Conservation (phyloP, 1,140 invertebrate genomes). For the Drosophila murphyi region DNA sequence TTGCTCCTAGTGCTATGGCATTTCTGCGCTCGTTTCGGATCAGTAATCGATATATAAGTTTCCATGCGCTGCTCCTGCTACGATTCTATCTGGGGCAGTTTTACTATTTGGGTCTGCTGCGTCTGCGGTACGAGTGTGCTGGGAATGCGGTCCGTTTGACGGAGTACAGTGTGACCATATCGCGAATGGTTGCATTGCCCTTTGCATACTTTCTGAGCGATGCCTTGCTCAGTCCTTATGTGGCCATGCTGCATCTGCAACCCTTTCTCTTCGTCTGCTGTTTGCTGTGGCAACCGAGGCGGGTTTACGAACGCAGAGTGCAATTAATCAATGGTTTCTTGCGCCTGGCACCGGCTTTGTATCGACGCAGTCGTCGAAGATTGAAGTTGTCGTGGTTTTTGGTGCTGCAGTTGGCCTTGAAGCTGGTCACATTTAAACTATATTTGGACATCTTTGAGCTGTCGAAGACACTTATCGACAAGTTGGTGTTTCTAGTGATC, state of each 20-base stretch:
- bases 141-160: conserved; percentile 45
- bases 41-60: conserved; percentile 52
- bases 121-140: conserved; percentile 34
- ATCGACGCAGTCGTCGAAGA: conserved; percentile 30
- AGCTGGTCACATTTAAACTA: conserved; percentile 44
- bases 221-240: conserved; percentile 33
- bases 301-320: conserved; percentile 16
- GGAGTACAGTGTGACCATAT: conserved; percentile 42
- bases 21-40: conserved; percentile 39
- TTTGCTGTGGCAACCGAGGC: conserved; percentile 43
- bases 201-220: conserved; percentile 40
- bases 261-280: conserved; percentile 51
- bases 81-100: conserved; percentile 58
- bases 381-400: conserved; percentile 48
- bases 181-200: conserved; percentile 43
- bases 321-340: conserved; percentile 45
- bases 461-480: not conserved
- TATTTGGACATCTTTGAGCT: conserved; percentile 5
- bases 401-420: conserved; percentile 35
- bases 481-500: not conserved
- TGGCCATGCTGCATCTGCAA: conserved; percentile 44
- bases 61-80: conserved; percentile 49
- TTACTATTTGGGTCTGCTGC: conserved; percentile 47
- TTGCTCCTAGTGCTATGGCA: conserved; percentile 18
- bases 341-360: conserved; percentile 32